These are phyloP conservation scores for Spilogale gracilis DNA, from an alignment of 2,113 vertebrate genomes.

Conservation along the genomic window DNA sequence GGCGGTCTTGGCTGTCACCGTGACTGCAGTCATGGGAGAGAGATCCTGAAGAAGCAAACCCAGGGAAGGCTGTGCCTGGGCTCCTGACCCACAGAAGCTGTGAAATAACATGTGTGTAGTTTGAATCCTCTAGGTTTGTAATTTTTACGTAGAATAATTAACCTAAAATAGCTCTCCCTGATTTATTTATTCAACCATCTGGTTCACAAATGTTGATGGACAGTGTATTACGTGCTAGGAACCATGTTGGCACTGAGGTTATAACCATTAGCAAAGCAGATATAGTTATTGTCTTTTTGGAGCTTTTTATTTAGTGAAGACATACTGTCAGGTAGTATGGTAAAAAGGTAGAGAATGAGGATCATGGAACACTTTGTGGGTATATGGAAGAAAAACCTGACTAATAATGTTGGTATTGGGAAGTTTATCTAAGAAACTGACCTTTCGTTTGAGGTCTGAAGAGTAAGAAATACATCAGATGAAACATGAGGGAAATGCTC, in stretches of 20 bases:
- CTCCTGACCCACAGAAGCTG: not conserved
- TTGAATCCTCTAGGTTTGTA: not conserved
- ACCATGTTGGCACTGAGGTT: not conserved
- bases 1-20: not conserved
- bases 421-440: not conserved
- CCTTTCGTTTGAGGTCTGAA: not conserved
- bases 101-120: not conserved
- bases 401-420: not conserved
- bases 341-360: not conserved
- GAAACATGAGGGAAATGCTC: not conserved
- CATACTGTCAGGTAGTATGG: not conserved
- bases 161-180: not conserved
- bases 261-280: not conserved
- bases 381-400: not conserved
- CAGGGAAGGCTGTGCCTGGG: not conserved
- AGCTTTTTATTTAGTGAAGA: not conserved
- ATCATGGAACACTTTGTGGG: not conserved
- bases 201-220: not conserved
- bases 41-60: not conserved
- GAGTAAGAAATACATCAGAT: not conserved
- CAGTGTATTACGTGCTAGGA: not conserved
- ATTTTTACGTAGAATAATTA: not conserved
- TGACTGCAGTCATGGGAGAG: not conserved
- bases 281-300: not conserved
- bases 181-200: constrained; percentile 11